Base-by-base conservation (phyloP, 2,888 invertebrate genomes). In the Thelaira solivaga region DNA sequence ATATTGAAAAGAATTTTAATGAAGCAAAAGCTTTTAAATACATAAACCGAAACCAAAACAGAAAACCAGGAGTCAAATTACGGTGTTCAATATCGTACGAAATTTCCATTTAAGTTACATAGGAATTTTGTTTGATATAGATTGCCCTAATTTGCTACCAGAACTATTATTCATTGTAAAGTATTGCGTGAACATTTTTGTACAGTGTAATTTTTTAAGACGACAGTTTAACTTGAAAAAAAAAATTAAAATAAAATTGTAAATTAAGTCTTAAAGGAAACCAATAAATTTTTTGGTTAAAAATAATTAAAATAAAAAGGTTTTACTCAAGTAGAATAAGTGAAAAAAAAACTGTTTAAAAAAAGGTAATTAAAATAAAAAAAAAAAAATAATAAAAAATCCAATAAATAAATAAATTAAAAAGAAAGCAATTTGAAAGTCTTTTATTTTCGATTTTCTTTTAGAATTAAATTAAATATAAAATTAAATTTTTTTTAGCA, bases 131-230 rank as follows among this genome's bases (percentile, higher is more conserved):
- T n/a, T n/a, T n/a, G n/a, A n/a, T n/a, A n/a, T n/a, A n/a, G n/a
- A n/a, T n/a, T n/a, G n/a, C n/a, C n/a, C n/a, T n/a, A n/a, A n/a
- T n/a, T n/a, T n/a, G 53, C 7, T 43, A 61, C 22, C 41, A 51
- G 57, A 41, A 62, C 78, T 73, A 78, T 78, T 74, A 74, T 51
- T 69, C 59, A 65, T 74, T 69, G 78, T 69, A 74, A 74, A 74
- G 45, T 65, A 78, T 61, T 69, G 74, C 47, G 74, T 78, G 69
- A 65, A 74, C 43, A 41, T 47, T 74, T 77, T 78, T 78, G 78
- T 78, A 78, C 78, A 78, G 78, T 80, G 76, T 76, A 80, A 68
- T 76, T 80, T 76, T 75, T 72, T 80, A 75, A 72, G 61, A 72
- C 71, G 65, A 49, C 51, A 67, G 62, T 61, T 72, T 53, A 36